These are phyloP conservation scores for Physocephala rufipes DNA, from an alignment of 2,888 invertebrate species.

Conservation along the genomic window DNA sequence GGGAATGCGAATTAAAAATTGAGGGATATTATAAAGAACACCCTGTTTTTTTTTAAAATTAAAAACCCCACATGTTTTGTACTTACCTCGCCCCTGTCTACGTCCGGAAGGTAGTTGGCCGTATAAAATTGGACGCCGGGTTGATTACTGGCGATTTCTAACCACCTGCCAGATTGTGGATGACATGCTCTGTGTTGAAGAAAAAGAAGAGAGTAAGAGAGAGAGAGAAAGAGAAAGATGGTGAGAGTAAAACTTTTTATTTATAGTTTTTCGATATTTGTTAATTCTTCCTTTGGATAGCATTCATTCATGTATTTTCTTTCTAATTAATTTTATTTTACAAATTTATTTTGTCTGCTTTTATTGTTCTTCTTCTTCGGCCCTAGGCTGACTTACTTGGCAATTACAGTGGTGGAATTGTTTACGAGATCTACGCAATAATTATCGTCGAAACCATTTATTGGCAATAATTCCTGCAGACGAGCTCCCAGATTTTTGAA, in stretches of 20 bases:
- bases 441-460: constrained; percentile 84
- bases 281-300: not conserved
- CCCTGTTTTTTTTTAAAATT: too few species aligned
- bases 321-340: not conserved
- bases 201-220: constrained; percentile 5
- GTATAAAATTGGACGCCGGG: constrained; percentile 94
- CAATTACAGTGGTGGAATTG: constrained; percentile 69
- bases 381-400: constrained; percentile 66
- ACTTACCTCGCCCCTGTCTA: constrained; percentile 63
- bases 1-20: too few species aligned
- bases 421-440: constrained; percentile 71
- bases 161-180: constrained; percentile 74
- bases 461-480: constrained; percentile 73
- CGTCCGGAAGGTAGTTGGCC: constrained; percentile 76
- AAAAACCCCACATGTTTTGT: too few species aligned
- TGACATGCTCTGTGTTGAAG: constrained; percentile 70
- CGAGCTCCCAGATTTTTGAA: constrained; percentile 74
- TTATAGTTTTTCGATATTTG: constrained; percentile 2
- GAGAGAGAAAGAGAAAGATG: constrained; percentile 14
- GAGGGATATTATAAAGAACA: too few species aligned
- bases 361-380: not conserved
- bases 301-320: not conserved
- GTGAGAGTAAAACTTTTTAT: not conserved
- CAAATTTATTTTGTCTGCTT: not conserved
- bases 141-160: constrained; percentile 86